Base-by-base conservation (phyloP, 2,888 invertebrate genomes). In the Ormyrus nitidulus region DNA sequence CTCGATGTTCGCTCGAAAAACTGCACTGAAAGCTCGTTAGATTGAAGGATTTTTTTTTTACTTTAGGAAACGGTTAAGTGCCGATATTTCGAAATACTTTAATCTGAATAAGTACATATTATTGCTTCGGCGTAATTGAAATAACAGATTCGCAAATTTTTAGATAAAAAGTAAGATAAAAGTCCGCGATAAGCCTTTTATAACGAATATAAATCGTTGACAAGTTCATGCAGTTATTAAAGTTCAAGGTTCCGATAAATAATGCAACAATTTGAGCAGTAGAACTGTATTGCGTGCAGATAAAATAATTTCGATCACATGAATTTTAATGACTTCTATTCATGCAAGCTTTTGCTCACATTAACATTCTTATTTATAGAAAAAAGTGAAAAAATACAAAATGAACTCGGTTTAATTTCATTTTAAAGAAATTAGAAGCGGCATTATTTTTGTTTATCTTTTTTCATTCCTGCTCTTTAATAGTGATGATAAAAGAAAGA, bases 221-320 rank as follows among this genome's bases (percentile, higher is more conserved):
- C 58, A 34, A 61, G 34, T 61, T 75, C 75, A 53, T n/a, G 70
- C 62, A 54, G 51, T 49, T 34, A 64, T 64, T 34, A 69, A 79
- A 79, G 78, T 79, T 79, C 73, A 79, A 79, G 73, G 68, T 62
- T 44, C 73, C 62, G 73, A 73, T 79, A 79, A 79, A 73, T 61
- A 62, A 68, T 69, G 62, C 61, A 68, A 19, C 10, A 56, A 79
- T 68, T 73, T 54, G 44, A 73, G 56, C 34, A 53, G 56, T 61
- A 49, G n/a, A 58, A 34, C 68, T 34, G 7, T 5, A 3, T 56
- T 46, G 53, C 75, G 61, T 68, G 53, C n/a, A 53, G 49, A 59
- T 19, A 13, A 58, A 65, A 56, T 64, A 13, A 54, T 46, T 54
- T 65, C 56, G 54, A 74, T 59, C 71, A 61, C 19, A 11, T 51